Evolutionary conservation across 2,888 invertebrate genomes (phyloP), one percentile per base, ranked within the genome.

Genomic region (Xanthorhoe designata): DNA sequence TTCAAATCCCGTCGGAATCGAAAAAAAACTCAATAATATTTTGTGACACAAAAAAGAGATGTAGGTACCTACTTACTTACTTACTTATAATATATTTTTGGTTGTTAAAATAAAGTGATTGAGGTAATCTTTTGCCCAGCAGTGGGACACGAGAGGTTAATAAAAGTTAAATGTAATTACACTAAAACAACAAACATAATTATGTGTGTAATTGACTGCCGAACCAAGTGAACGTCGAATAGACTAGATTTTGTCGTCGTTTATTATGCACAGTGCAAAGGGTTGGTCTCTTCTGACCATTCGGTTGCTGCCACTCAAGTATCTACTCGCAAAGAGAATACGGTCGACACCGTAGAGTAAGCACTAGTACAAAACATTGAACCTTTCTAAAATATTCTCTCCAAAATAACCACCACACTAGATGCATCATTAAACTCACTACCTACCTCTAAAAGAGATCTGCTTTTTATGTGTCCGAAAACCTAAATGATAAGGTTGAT

Each of bases 231-330:
- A n/a, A n/a, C n/a, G n/a, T 24, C 24, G 24, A 4, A 24, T n/a
- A 4, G 24, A 24, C 4, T 24, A 24, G 24, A 24, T 24, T 24
- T 3, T 3, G 24, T 24, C 4, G 42, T 35, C 62, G 51, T 63
- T 57, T 63, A 57, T 32, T 57, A 63, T 63, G 63, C 57, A 15
- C 17, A 51, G 42, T 51, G 62, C 57, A 58, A 70, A 68, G 65
- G 65, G 61, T 52, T 60, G 68, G 68, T 63, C 45, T 52, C 32
- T 45, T 24, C 29, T 47, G 15, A 17, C 47, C 13, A 42, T 10
- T 42, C 32, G 52, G 45, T 47, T 32, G 18, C 56, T 15, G 29
- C 50, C 42, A 62, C 57, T 52, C 38, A 42, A 45, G 45, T 15
- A 47, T 15, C 47, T 0, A 47, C 8, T 8, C 8, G 15, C 47